These are phyloP conservation scores for Pimpla rufipes DNA, from an alignment of 2,888 invertebrate genomes.

Conservation along the genomic window DNA sequence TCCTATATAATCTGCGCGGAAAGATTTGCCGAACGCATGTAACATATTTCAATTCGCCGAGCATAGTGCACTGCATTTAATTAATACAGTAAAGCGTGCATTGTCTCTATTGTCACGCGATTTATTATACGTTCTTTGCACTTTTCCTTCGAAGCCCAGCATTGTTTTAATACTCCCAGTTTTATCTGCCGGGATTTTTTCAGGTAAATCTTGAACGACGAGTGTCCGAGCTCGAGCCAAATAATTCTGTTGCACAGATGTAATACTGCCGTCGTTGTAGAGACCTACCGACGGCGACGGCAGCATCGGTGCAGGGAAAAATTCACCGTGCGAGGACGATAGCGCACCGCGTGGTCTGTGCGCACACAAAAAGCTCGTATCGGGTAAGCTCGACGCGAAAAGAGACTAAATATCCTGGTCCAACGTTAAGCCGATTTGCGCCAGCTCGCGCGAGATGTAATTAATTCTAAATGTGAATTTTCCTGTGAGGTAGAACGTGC, in stretches of 20 bases:
- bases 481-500: conserved; percentile 60
- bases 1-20: too few species aligned
- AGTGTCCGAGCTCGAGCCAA: not conserved
- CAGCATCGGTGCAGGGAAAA: not conserved
- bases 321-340: not conserved
- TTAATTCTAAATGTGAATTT: conserved; percentile 80
- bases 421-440: conserved; percentile 78
- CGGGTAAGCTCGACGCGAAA: conserved; percentile 25
- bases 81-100: too few species aligned
- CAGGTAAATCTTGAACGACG: not conserved
- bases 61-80: too few species aligned
- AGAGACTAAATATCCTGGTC: conserved; percentile 49
- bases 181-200: not conserved
- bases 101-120: too few species aligned
- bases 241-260: not conserved
- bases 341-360: conserved; percentile 20
- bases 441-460: conserved; percentile 72
- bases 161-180: not conserved
- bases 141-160: not conserved
- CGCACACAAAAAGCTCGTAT: conserved; percentile 27
- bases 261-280: not conserved
- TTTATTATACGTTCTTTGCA: not conserved
- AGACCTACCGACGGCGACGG: not conserved
- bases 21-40: too few species aligned
- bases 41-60: too few species aligned